Evolutionary conservation across 2,888 invertebrate species (phyloP).

Genomic region (Cryptocephalus primarius): DNA sequence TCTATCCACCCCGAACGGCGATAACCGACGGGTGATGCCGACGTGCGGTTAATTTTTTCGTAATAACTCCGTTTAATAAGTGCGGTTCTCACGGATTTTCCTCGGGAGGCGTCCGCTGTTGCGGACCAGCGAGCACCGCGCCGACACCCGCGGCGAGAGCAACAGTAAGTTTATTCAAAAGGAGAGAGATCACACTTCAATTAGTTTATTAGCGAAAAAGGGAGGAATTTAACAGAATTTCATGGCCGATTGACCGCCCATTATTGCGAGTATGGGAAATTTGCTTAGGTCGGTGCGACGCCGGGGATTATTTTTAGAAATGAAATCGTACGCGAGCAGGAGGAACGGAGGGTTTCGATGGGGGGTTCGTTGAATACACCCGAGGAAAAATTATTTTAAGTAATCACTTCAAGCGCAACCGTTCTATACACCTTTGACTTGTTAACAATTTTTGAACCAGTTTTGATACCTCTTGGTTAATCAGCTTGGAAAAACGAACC

Average conservation of each 20-base stretch:
- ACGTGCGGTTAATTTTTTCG: background rate
- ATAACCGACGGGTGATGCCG: too few relatives aligned
- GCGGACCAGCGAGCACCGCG: background rate
- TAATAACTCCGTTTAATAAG: background rate
- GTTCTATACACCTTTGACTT: too few relatives aligned
- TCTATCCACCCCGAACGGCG: too few relatives aligned
- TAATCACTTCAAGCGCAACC: too few relatives aligned
- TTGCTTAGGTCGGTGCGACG: constrained; percentile 1
- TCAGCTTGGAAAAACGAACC: too few relatives aligned
- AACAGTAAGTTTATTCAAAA: background rate
- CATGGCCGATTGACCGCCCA: constrained; percentile 12
- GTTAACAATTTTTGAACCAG: too few relatives aligned
- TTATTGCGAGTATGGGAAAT: constrained; percentile 12
- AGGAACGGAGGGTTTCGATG: too few relatives aligned
- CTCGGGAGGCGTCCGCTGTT: background rate
- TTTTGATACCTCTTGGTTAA: too few relatives aligned
- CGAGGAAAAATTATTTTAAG: too few relatives aligned
- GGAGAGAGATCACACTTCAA: constrained; percentile 2
- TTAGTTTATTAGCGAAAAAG: constrained; percentile 9
- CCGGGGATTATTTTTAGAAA: too few relatives aligned
- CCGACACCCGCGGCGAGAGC: background rate
- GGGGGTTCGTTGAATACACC: too few relatives aligned
- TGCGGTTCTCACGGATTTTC: background rate
- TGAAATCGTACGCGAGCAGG: too few relatives aligned
- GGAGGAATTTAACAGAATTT: constrained; percentile 17